Evolutionary conservation across 2,888 invertebrate genomes (phyloP), one percentile per base, ranked within the genome.

Genomic region (Zaprionus obscuricornis): DNA sequence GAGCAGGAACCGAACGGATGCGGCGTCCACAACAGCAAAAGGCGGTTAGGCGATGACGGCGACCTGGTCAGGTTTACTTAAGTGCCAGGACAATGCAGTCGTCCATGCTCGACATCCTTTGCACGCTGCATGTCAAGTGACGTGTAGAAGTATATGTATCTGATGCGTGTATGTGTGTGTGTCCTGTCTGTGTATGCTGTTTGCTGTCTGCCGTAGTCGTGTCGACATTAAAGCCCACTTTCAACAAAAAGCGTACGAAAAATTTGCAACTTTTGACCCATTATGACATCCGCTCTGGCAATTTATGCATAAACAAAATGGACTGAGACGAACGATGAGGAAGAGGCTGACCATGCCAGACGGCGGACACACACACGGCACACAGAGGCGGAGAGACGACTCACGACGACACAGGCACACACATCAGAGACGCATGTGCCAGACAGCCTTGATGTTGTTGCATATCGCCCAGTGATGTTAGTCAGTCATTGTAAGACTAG

Each of bases 271-370:
- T 74, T n/a, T n/a, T n/a, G n/a, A 74, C 72, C 73, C 72, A 72
- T 82, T 75, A 82, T 64, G 74, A 79, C 84, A 86, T 85, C n/a
- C 77, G n/a, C 85, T 79, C 72, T 79, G 72, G 77, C 71, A 74
- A 84, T 77, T 71, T 72, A 79, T n/a, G n/a, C n/a, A 69, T 68
- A n/a, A n/a, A n/a, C n/a, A n/a, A n/a, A n/a, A 67, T 78, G 74
- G 81, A 66, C 68, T 72, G 68, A n/a, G n/a, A n/a, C n/a, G n/a
- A n/a, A n/a, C n/a, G n/a, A n/a, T n/a, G n/a, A n/a, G n/a, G n/a
- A n/a, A n/a, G n/a, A n/a, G n/a, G n/a, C n/a, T n/a, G n/a, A n/a
- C 62, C n/a, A n/a, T n/a, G n/a, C n/a, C n/a, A n/a, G n/a, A n/a
- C n/a, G n/a, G n/a, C n/a, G n/a, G n/a, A n/a, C n/a, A n/a, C n/a